Conservation (phyloP, 2,797 vertebrate species). For the Lemur catta region DNA sequence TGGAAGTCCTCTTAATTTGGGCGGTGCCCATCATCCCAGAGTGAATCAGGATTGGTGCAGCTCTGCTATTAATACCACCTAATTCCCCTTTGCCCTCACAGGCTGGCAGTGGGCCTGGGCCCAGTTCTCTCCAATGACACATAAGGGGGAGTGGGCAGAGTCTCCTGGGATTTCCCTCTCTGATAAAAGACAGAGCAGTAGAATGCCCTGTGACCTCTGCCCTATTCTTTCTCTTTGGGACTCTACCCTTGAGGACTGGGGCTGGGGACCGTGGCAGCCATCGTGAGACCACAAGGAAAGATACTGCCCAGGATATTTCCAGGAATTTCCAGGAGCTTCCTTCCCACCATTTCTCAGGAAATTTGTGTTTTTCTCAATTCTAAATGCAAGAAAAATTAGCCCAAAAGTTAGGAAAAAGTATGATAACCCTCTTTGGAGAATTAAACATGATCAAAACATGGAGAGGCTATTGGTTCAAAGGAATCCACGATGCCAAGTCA, state of each 20-base stretch:
- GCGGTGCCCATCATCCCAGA: not conserved
- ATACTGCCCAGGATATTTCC: not conserved
- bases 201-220: rapidly evolving
- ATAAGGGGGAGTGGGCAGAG: not conserved
- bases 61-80: no score
- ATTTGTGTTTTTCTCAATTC: not conserved
- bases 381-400: not conserved
- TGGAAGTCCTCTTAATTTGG: not conserved
- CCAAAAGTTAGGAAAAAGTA: not conserved
- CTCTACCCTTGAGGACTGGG: not conserved
- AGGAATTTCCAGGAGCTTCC: not conserved
- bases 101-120: not conserved
- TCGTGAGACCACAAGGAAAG: not conserved
- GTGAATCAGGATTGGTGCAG: not conserved
- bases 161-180: not conserved
- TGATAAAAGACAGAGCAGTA: not conserved
- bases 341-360: not conserved
- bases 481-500: not conserved
- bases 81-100: not conserved
- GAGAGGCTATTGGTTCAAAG: not conserved
- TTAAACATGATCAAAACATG: not conserved
- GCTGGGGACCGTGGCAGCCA: not conserved
- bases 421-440: not conserved
- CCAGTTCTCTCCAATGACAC: not conserved
- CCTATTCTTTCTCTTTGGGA: not conserved